Evolutionary conservation across 1,140 invertebrate genomes (phyloP).

Genomic region (Cheumatopsyche charites): DNA sequence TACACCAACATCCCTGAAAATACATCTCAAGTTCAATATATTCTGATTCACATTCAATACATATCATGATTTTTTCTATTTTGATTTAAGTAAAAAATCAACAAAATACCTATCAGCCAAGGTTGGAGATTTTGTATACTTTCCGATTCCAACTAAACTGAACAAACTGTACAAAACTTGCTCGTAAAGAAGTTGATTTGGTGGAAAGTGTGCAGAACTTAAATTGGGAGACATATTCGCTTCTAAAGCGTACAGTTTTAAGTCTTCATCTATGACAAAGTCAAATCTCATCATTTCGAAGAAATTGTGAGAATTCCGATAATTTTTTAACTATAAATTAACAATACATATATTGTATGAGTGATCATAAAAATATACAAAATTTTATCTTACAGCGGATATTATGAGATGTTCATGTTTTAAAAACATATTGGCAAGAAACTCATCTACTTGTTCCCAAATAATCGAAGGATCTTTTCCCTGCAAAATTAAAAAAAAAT

Average conservation of each 20-base stretch:
- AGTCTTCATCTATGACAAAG: conserved; percentile 86
- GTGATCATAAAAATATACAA: conserved; percentile 2
- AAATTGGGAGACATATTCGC: conserved; percentile 99
- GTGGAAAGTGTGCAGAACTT: conserved; percentile 89
- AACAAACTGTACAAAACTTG: conserved; percentile 91
- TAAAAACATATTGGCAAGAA: conserved; percentile 75
- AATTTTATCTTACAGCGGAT: conserved; percentile 63
- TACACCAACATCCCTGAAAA: conserved; percentile 53
- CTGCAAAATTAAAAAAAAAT: conserved; percentile 50
- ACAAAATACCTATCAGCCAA: conserved; percentile 57
- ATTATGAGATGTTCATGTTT: conserved; percentile 76
- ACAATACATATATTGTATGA: neutral
- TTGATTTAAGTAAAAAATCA: neutral
- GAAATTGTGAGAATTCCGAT: conserved; percentile 73
- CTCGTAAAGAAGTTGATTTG: conserved; percentile 88
- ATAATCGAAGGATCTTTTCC: conserved; percentile 75
- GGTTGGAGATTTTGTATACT: conserved; percentile 56
- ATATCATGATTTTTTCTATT: conserved; percentile 25
- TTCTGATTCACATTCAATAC: no score
- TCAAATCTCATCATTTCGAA: conserved; percentile 96
- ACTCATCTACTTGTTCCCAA: conserved; percentile 82
- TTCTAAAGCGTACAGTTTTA: conserved; percentile 91
- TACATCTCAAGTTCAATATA: no score
- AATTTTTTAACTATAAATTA: conserved; percentile 55
- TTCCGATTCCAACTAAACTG: conserved; percentile 77